Base-by-base conservation (phyloP, 2,888 invertebrate species). In the Coleophora flavipennella region DNA sequence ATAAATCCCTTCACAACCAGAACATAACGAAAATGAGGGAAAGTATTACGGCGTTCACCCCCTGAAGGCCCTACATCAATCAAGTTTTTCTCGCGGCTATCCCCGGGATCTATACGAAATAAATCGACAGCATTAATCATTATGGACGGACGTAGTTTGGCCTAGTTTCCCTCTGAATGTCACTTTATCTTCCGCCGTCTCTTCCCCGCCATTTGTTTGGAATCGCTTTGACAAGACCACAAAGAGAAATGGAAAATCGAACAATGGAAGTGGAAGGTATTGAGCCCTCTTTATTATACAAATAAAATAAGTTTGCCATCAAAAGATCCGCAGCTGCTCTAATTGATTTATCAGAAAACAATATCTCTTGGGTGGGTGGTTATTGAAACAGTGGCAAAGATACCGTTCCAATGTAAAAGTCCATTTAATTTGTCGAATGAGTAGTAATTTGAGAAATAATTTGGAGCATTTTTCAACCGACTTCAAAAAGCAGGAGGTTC, bases 81-180 rank as follows among this genome's bases (percentile, higher is more conserved):
- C 80, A 80, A 73, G 60, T 74, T 75, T 72, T 71, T 68, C 58
- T 55, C 57, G 41, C 49, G 42, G 47, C 50, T 39, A 51, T 59
- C 62, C 62, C 27, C 39, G 56, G 59, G 57, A 62, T 65, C 58
- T 55, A 53, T 61, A 65, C 59, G 60, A 59, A 64, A 72, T 69
- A 71, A 76, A 79, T 73, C 68, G 70, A 47, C 42, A 49, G 53
- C 77, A 77, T 81, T 75, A 74, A 80, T 80, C 79, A 75, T 77
- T 76, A 77, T 70, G 60, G 71, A 71, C 55, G 64, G 69, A 62
- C 67, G 59, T 43, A 50, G 53, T 59, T 55, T 51, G 61, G 51
- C 62, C 62, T 51, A 63, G 59, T 65, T 71, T 63, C 55, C 45
- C 48, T 42, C 49, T 48, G 49, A 59, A 51, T 56, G 58, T 57